phyloP scores from a whole-genome alignment of 1,140 invertebrate genomes.

The Atta texana region DNA sequence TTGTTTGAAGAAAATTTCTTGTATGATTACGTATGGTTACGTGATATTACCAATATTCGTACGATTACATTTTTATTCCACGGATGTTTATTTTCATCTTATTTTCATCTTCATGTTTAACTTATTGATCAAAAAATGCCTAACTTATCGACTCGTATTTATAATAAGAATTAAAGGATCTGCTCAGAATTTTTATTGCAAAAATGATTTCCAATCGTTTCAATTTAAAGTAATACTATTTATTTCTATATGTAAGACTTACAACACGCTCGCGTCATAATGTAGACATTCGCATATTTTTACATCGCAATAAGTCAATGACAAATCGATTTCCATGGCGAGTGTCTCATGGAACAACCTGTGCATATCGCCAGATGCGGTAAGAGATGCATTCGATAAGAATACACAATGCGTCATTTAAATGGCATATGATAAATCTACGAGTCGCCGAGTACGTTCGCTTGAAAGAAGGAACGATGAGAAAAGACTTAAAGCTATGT shows the following conservation, averaged over 20 bases:
- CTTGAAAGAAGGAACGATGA: neutral
- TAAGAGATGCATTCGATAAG: conserved; percentile 12
- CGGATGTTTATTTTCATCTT: neutral
- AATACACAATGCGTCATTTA: conserved; percentile 18
- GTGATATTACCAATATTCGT: neutral
- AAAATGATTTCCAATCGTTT: neutral
- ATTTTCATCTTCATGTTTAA: neutral
- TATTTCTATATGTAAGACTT: neutral
- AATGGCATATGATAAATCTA: conserved; percentile 43
- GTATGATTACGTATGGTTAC: neutral
- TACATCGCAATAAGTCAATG: neutral
- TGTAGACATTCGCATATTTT: conserved; percentile 1
- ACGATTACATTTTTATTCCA: conserved; percentile 3
- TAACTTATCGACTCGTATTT: neutral
- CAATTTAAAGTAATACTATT: neutral
- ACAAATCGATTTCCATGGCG: conserved; percentile 8
- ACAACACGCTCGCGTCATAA: neutral
- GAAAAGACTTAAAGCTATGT: neutral
- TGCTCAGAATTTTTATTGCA: neutral
- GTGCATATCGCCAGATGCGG: neutral
- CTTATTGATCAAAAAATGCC: neutral
- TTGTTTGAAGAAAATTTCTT: neutral
- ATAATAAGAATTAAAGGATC: neutral
- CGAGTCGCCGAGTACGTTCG: neutral
- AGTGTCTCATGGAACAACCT: conserved; percentile 3